Evolutionary conservation across 2,113 vertebrate species (phyloP), one percentile per base, ranked within the genome.

Genomic region (Calypte anna): DNA sequence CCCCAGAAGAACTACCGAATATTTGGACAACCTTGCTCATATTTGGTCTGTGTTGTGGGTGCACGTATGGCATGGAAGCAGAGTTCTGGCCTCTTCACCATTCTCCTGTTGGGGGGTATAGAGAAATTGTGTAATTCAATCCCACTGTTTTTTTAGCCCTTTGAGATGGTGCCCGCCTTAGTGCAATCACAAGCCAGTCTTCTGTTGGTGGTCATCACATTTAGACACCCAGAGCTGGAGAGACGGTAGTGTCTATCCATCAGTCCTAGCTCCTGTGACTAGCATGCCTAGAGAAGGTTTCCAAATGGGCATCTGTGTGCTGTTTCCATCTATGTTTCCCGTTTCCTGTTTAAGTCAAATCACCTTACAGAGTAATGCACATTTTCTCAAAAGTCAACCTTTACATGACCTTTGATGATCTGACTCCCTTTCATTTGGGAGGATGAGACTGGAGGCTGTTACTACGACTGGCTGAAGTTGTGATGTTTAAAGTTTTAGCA

Each of bases 401-500:
- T 86, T 88, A 14, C 11, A 36, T 69, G 61, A n/a, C 79, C 85
- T 93, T 88, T 80, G 20, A 43, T 62, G 61, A 69, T 50, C 62
- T 64, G 21, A 59, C 25, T 94, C 44, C 22, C 21, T 88, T 3
- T 0, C 27, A 5, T 82, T 36, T 43, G 38, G 36, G 38, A 77
- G 61, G 76, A 64, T 59, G 84, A 80, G 54, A 20, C 59, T 48
- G 28, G 48, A 91, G 64, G 36, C 38, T 54, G 11, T 74, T 94
- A 63, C 3, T 81, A 23, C 0, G 3, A 75, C 61, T 72, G 59
- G 53, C 22, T 79, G 69, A 94, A 88, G 61, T 25, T 69, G 44
- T 64, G 64, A 4, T 72, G 68, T 72, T 94, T 92, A 92, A 95
- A 88, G 53, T 96, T 94, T 78, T 75, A 90, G 79, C 24, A 64